Conservation (phyloP, 2,113 vertebrate species). For the Oncorhynchus nerka region DNA sequence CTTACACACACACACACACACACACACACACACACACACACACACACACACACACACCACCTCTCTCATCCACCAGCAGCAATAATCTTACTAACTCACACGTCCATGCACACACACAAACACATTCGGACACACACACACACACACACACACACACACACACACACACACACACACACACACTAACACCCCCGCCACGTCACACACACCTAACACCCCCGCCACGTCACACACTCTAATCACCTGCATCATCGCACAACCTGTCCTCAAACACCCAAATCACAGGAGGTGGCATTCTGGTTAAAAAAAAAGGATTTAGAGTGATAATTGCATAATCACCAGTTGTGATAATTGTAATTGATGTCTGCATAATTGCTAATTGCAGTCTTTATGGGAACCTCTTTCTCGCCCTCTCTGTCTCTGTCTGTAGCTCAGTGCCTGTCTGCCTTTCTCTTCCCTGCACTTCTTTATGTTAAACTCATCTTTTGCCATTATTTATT, state of each 20-base stretch:
- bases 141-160: not conserved
- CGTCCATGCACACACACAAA: not conserved
- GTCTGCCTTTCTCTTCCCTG: not conserved
- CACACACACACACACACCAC: not conserved
- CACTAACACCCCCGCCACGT: not conserved
- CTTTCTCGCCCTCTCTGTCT: constrained; percentile 52
- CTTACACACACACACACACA: constrained; percentile 19
- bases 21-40: not conserved
- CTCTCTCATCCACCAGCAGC: too few species aligned
- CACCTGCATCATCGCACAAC: constrained; percentile 61
- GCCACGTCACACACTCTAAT: constrained; percentile 56
- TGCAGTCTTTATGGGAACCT: constrained; percentile 68
- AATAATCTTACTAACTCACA: not conserved
- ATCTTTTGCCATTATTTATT: constrained; percentile 1
- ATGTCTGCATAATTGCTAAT: constrained; percentile 75
- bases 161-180: too few species aligned
- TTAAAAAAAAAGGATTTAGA: constrained; percentile 71
- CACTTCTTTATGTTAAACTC: constrained; percentile 19
- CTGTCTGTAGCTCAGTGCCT: constrained; percentile 2
- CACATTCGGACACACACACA: not conserved
- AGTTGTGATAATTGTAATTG: constrained; percentile 79
- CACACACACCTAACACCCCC: constrained; percentile 39
- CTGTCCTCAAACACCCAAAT: constrained; percentile 62
- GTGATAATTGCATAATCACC: constrained; percentile 79
- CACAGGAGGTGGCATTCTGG: constrained; percentile 61